These are phyloP conservation scores for Mercenaria mercenaria DNA, from an alignment of 1,140 invertebrate genomes.

Conservation along the genomic window DNA sequence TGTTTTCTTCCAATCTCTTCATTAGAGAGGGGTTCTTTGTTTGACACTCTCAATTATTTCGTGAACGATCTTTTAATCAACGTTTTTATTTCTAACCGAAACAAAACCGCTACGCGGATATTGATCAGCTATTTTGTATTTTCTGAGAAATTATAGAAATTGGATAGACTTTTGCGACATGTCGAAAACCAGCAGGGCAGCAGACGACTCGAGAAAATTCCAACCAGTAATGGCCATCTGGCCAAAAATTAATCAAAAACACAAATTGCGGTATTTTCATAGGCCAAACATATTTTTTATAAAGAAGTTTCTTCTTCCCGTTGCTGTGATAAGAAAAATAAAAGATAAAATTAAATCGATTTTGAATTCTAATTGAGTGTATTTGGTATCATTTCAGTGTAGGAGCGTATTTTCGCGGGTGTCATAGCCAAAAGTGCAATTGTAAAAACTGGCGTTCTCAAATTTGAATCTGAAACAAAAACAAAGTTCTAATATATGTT, in stretches of 20 bases:
- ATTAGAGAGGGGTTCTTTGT: conserved; percentile 32
- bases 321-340: too few species aligned
- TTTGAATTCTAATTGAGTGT: too few species aligned
- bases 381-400: too few species aligned
- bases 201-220: conserved; percentile 49
- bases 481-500: too few species aligned
- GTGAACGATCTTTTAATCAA: conserved; percentile 46
- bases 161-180: conserved; percentile 56
- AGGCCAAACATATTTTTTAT: too few species aligned
- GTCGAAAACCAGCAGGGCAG: conserved; percentile 50
- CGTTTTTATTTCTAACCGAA: conserved; percentile 47
- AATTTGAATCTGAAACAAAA: too few species aligned
- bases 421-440: too few species aligned
- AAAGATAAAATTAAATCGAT: too few species aligned
- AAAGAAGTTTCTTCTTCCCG: too few species aligned
- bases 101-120: conserved; percentile 20
- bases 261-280: conserved; percentile 40
- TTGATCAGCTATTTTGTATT: conserved; percentile 50
- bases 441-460: too few species aligned
- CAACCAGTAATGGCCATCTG: conserved; percentile 51
- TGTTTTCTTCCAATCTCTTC: conserved; percentile 40
- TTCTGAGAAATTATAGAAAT: conserved; percentile 52
- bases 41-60: conserved; percentile 38
- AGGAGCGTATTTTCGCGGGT: too few species aligned
- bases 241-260: conserved; percentile 52